Evolutionary conservation across 2,113 vertebrate species (phyloP), one percentile per base, ranked within the genome.

Genomic region (Trematomus loennbergii): DNA sequence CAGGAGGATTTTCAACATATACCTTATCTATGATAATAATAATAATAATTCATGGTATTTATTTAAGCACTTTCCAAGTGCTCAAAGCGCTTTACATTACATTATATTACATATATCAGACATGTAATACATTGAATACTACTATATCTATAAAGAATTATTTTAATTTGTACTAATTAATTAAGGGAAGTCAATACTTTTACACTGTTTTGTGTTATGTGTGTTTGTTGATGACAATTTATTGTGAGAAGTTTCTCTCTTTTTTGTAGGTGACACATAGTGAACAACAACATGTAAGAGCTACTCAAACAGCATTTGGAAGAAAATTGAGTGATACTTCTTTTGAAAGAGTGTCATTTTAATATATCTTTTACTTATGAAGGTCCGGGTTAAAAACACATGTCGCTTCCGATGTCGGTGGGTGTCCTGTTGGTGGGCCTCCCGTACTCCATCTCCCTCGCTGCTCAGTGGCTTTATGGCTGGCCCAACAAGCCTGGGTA

Each of bases 401-500:
- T 93, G 83, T 87, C 82, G 2, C 50, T 94, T 40, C 92, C 92
- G 22, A 72, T 94, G 72, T 83, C 84, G 2, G 89, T 84, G 5
- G 93, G 92, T 2, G 66, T 87, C 3, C 0, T 94, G 60, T 75
- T 94, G 59, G 85, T 94, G 9, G 93, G 85, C 18, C 53, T 96
- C 22, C 91, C 90, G 0, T 95, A 94, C 79, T 86, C 91, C 55
- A 68, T 95, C 78, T 93, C 93, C 53, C 48, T 95, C 5, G 68
- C 87, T 45, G 85, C 52, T 45, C 95, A 95, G 81, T 95, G 90
- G 90, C 48, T 94, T 50, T 91, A 92, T 25, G 94, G 94, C 45
- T 95, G 93, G 93, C 94, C 94, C 49, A 73, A 88, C 64, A 92
- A 93, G 53, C 91, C 92, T 12, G 94, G 94, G 18, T 94, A 91